phyloP scores from a whole-genome alignment of 2,797 vertebrate species.

The Artibeus lituratus region DNA sequence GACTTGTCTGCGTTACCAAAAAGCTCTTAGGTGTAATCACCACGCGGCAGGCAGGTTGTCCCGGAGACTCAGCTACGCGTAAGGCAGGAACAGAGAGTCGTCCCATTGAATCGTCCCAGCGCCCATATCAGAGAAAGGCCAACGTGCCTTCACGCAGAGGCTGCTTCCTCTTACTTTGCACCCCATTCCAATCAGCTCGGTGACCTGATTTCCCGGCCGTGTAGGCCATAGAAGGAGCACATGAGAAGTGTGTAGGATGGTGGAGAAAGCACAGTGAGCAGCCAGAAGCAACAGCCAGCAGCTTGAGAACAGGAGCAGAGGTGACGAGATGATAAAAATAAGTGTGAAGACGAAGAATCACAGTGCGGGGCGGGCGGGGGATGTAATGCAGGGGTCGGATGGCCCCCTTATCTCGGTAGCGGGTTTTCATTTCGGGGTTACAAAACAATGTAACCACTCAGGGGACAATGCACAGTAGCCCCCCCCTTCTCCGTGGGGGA shows the following conservation, averaged over 20 bases:
- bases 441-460: fast-evolving
- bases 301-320: not conserved
- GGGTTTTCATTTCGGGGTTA: not conserved
- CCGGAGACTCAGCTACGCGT: not conserved
- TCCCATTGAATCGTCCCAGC: fast-evolving
- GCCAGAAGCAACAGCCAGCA: not conserved
- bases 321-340: not conserved
- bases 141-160: fast-evolving
- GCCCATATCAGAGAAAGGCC: not conserved
- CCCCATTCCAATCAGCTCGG: fast-evolving
- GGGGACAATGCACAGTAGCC: not conserved
- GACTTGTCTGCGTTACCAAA: not conserved
- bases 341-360: not conserved
- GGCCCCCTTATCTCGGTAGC: too few relatives aligned
- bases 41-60: not conserved
- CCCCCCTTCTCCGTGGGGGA: not conserved
- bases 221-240: not conserved
- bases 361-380: not conserved
- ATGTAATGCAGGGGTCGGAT: not conserved
- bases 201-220: not conserved
- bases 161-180: not conserved
- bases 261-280: not conserved
- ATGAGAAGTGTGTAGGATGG: not conserved
- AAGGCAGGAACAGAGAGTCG: not conserved
- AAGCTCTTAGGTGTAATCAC: not conserved